phyloP scores from a whole-genome alignment of 1,140 invertebrate species.

The Drepana arcuata region DNA sequence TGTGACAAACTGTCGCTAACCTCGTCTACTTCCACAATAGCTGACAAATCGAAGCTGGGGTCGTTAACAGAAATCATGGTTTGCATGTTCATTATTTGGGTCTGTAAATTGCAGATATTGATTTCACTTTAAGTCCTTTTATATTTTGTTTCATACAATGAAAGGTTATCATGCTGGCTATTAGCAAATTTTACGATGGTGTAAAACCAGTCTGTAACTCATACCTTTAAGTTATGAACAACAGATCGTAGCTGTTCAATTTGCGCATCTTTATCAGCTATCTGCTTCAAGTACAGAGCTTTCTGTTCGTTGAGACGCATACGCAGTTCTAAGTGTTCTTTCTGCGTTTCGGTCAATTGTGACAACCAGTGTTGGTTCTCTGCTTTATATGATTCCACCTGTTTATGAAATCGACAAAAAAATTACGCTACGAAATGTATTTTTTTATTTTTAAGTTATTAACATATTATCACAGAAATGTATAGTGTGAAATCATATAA shows the following conservation, averaged over 20 bases:
- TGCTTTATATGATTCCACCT: slow-evolving; percentile 61
- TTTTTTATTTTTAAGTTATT: neutral
- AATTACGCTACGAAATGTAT: slow-evolving; percentile 1
- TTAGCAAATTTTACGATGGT: too few species aligned
- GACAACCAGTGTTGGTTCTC: slow-evolving; percentile 63
- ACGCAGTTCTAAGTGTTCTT: slow-evolving; percentile 47
- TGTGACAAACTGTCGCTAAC: slow-evolving; percentile 39
- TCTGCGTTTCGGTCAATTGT: slow-evolving; percentile 48
- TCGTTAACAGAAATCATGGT: slow-evolving; percentile 55
- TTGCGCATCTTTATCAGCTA: slow-evolving; percentile 55
- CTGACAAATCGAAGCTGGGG: slow-evolving; percentile 61
- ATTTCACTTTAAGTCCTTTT: too few species aligned
- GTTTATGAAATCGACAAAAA: too few species aligned
- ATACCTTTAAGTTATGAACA: slow-evolving; percentile 57
- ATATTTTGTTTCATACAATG: too few species aligned
- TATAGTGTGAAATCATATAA: too few species aligned
- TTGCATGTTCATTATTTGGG: slow-evolving; percentile 63
- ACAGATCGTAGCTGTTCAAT: slow-evolving; percentile 54
- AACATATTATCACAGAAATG: too few species aligned
- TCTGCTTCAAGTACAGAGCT: slow-evolving; percentile 39
- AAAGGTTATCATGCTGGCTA: too few species aligned
- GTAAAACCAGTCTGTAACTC: too few species aligned
- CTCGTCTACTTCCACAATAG: slow-evolving; percentile 63
- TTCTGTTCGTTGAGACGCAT: slow-evolving; percentile 52
- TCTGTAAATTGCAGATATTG: slow-evolving; percentile 38